Conservation (phyloP, 2,113 vertebrate species). For the Pachycephala philippinensis region DNA sequence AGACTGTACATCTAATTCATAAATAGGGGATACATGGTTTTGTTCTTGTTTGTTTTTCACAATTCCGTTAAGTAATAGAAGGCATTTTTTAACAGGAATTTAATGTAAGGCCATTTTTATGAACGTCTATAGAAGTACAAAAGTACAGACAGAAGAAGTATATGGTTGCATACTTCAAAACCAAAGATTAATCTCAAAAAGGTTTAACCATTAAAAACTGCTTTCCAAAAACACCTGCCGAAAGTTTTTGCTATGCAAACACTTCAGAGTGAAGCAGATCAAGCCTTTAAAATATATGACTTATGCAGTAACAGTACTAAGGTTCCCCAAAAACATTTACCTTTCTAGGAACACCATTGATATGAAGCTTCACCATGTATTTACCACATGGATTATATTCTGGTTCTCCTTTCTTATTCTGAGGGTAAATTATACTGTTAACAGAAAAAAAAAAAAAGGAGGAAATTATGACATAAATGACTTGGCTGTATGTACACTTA, state of each 20-base stretch:
- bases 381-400: conserved; percentile 99
- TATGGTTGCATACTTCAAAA: neutral
- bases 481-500: neutral
- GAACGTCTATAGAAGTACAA: neutral
- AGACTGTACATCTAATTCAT: neutral
- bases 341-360: conserved; percentile 98
- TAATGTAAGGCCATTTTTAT: neutral
- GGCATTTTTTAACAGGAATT: neutral
- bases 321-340: conserved; percentile 51
- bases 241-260: neutral
- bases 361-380: conserved; percentile 98
- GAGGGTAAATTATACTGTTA: conserved; percentile 93
- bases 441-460: neutral
- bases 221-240: neutral
- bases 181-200: neutral
- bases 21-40: neutral
- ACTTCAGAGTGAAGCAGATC: neutral
- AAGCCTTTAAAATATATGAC: neutral
- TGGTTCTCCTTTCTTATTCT: conserved; percentile 94
- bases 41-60: neutral
- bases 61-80: neutral
- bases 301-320: neutral
- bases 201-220: neutral
- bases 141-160: neutral
- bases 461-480: neutral